phyloP scores from a whole-genome alignment of 2,113 vertebrate species.

The Tympanuchus pallidicinctus region DNA sequence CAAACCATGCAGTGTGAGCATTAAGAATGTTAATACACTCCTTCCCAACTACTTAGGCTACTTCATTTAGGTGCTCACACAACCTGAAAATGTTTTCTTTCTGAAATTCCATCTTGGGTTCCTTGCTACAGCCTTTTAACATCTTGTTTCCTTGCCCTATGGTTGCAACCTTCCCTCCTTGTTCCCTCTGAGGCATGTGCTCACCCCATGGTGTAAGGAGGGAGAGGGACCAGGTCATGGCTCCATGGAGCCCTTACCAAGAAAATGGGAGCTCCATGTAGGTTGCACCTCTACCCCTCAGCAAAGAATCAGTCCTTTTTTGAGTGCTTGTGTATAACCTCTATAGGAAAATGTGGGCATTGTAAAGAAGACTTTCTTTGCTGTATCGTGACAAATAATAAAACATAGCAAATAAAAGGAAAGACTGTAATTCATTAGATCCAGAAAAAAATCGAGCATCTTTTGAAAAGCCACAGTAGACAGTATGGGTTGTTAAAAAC shows the following conservation, averaged over 20 bases:
- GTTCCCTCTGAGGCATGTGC: neutral
- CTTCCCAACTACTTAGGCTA: neutral
- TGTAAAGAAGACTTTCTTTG: neutral
- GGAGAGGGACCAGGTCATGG: neutral
- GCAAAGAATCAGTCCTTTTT: neutral
- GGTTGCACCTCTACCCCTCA: neutral
- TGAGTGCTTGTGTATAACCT: neutral
- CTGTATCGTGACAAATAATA: neutral
- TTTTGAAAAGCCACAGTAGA: constrained; percentile 43
- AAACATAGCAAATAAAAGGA: constrained; percentile 27
- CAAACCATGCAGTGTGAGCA: neutral
- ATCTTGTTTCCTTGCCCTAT: neutral
- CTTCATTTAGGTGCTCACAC: neutral
- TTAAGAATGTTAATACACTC: neutral
- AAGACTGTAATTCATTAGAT: neutral
- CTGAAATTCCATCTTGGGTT: neutral
- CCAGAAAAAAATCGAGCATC: neutral
- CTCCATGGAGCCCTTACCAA: neutral
- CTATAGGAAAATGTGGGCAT: neutral
- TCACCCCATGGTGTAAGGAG: neutral
- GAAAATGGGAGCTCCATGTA: neutral
- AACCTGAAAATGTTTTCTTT: neutral
- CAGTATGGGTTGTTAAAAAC: constrained; percentile 56
- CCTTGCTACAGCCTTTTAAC: neutral
- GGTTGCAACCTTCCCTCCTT: neutral